These are phyloP conservation scores for Calyptommatus sinebrachiatus DNA, from an alignment of 2,113 vertebrate genomes.

Conservation along the genomic window DNA sequence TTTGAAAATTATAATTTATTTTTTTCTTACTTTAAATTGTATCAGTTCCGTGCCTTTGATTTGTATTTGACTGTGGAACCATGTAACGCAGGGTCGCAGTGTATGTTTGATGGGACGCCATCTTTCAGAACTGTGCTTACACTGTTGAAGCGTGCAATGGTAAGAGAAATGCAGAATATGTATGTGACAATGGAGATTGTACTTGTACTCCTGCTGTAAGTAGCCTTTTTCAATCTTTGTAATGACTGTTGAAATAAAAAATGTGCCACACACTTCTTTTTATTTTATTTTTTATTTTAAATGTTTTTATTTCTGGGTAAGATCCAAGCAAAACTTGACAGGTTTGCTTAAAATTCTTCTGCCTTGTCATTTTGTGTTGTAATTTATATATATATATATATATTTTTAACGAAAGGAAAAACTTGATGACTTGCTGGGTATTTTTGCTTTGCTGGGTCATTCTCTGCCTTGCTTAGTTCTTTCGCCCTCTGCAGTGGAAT, in stretches of 20 bases:
- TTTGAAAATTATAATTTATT: too few relatives aligned
- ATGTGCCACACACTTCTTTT: constrained; percentile 33
- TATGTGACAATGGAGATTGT: constrained; percentile 75
- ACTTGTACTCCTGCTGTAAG: constrained; percentile 75
- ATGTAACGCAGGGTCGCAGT: constrained; percentile 96
- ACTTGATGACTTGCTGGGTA: constrained; percentile 9
- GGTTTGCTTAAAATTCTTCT: constrained; percentile 45
- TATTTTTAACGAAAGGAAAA: too few relatives aligned
- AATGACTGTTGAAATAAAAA: constrained; percentile 51
- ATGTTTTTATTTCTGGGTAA: constrained; percentile 2
- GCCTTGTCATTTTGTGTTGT: constrained; percentile 53
- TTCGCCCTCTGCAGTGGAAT: background rate
- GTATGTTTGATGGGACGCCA: constrained; percentile 90
- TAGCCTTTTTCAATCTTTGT: constrained; percentile 75
- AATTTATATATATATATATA: constrained; percentile 32
- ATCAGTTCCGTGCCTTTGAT: constrained; percentile 64
- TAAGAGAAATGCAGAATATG: constrained; percentile 76
- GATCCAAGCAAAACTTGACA: constrained; percentile 44
- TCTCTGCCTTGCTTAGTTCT: constrained; percentile 21
- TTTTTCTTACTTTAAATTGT: constrained; percentile 59
- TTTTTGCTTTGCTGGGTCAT: constrained; percentile 43
- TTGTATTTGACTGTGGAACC: constrained; percentile 89
- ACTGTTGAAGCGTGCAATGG: constrained; percentile 82
- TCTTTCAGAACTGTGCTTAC: constrained; percentile 89
- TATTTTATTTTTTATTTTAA: constrained; percentile 11